Percentiles rank a stretch among this genome's conserved stretches.
Conservation (phyloP, 2,113 vertebrate species). For the Ptyas mucosa region DNA sequence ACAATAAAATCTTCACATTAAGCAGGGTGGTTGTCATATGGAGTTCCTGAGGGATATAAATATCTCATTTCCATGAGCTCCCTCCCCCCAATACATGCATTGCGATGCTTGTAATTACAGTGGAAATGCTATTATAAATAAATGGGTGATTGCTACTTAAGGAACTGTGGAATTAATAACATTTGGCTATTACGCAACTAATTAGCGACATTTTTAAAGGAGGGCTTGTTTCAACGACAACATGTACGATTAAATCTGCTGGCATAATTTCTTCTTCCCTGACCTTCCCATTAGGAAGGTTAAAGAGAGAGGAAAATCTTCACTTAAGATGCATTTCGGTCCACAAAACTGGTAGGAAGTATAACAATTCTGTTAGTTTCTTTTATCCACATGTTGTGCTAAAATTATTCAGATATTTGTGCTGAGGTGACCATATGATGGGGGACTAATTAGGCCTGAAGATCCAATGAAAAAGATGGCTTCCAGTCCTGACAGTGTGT, state of each 20-base stretch:
- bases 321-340: background rate
- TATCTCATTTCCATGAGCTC: slow-evolving; percentile 36
- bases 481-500: background rate
- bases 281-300: background rate
- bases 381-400: background rate
- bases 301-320: background rate
- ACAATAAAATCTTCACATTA: slow-evolving; percentile 5
- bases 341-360: background rate
- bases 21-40: slow-evolving; percentile 33
- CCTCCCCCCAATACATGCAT: slow-evolving; percentile 47
- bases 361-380: background rate
- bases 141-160: slow-evolving; percentile 31
- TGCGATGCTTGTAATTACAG: slow-evolving; percentile 48
- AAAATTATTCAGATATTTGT: background rate
- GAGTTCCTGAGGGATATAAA: slow-evolving; percentile 38
- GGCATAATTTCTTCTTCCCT: background rate
- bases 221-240: background rate
- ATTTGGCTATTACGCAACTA: slow-evolving; percentile 43
- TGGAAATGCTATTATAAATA: slow-evolving; percentile 48
- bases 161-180: slow-evolving; percentile 49
- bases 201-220: slow-evolving; percentile 45
- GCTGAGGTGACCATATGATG: background rate
- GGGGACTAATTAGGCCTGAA: too few relatives aligned
- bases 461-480: too few relatives aligned
- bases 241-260: slow-evolving; percentile 11